phyloP scores from a whole-genome alignment of 2,888 invertebrate genomes.

The Cerastis rubricosa region DNA sequence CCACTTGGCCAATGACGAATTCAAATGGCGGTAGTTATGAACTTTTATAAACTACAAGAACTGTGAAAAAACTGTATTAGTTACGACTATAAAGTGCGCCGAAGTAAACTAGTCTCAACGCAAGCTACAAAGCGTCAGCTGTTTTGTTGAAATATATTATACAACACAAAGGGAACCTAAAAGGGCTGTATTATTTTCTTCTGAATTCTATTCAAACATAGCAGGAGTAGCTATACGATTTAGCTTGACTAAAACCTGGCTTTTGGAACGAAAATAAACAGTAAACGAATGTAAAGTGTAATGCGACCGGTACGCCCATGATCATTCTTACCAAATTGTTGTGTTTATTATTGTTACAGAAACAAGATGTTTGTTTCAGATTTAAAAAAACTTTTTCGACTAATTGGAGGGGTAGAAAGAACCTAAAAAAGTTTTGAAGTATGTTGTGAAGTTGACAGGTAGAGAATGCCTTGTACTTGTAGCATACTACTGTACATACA shows the following conservation, averaged over 20 bases:
- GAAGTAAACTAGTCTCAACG: neutral
- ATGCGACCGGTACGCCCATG: neutral
- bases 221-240: neutral
- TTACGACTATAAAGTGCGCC: neutral
- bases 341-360: neutral
- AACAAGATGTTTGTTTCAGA: neutral
- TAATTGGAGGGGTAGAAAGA: neutral
- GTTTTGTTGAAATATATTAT: neutral
- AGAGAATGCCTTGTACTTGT: neutral
- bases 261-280: neutral
- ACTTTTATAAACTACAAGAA: neutral
- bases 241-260: neutral
- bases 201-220: neutral
- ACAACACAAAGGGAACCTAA: neutral
- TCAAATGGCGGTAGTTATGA: neutral
- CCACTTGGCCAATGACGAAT: neutral
- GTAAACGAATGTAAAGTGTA: neutral
- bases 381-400: neutral
- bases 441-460: neutral
- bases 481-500: neutral
- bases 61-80: too few relatives aligned
- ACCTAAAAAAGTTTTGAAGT: neutral
- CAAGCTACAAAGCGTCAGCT: neutral
- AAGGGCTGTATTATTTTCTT: neutral
- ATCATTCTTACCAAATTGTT: neutral